phyloP scores from a whole-genome alignment of 2,113 vertebrate genomes.

The Phaethornis superciliosus region DNA sequence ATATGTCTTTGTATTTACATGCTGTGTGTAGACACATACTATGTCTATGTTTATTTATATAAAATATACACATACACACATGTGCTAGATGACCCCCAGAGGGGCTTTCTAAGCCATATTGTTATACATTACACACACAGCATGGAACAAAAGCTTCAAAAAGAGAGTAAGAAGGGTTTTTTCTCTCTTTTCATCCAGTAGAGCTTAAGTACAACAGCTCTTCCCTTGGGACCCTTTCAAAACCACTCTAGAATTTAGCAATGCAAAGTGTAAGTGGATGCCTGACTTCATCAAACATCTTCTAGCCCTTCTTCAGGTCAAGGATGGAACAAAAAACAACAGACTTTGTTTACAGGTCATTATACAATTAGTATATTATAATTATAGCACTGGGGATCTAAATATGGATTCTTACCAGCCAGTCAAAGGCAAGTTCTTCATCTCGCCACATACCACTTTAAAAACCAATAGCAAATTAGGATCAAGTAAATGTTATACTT shows the following conservation, averaged over 20 bases:
- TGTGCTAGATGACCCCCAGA: not conserved
- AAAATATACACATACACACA: not conserved
- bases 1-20: not conserved
- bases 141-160: not conserved
- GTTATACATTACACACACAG: not conserved
- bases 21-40: not conserved
- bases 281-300: not conserved
- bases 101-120: not conserved
- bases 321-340: not conserved
- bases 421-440: not conserved
- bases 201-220: not conserved
- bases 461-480: not conserved
- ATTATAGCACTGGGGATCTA: not conserved
- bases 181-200: not conserved
- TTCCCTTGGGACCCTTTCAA: slow-evolving; percentile 14
- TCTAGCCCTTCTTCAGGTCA: slow-evolving; percentile 24
- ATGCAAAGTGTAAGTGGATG: not conserved
- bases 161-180: not conserved
- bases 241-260: slow-evolving; percentile 21
- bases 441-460: not conserved
- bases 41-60: not conserved
- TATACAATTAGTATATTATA: not conserved
- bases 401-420: not conserved
- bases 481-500: not conserved
- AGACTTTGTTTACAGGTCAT: not conserved